phyloP scores from a whole-genome alignment of 1,140 invertebrate species.

The Platyscapa corneri region DNA sequence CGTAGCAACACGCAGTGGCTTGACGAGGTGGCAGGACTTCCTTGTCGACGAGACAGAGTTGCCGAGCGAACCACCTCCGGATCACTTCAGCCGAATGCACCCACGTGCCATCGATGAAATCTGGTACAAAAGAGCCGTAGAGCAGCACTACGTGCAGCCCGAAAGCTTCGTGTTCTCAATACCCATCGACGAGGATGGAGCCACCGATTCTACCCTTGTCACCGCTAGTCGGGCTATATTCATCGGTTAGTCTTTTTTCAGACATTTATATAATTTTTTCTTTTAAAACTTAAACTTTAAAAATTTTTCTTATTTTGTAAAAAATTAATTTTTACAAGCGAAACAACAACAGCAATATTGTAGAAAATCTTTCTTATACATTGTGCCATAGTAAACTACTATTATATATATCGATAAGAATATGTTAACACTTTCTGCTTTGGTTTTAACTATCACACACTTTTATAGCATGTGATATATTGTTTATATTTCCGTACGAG shows the following conservation, averaged over 20 bases:
- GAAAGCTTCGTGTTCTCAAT: constrained; percentile 92
- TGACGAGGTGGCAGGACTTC: constrained; percentile 91
- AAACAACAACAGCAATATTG: too few species aligned
- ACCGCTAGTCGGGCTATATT: constrained; percentile 93
- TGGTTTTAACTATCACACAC: too few species aligned
- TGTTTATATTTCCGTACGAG: too few species aligned
- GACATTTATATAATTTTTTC: not conserved
- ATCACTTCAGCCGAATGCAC: constrained; percentile 69
- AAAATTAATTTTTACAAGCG: too few species aligned
- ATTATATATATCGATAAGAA: too few species aligned
- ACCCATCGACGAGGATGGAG: constrained; percentile 82
- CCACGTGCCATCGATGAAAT: constrained; percentile 88
- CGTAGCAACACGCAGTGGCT: constrained; percentile 90
- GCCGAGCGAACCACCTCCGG: constrained; percentile 53
- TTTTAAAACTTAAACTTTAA: not conserved
- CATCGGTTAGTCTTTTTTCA: constrained; percentile 61
- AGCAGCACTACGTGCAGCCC: constrained; percentile 86
- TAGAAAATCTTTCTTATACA: too few species aligned
- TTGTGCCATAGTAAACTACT: too few species aligned
- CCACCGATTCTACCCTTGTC: constrained; percentile 82
- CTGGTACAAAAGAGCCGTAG: constrained; percentile 95
- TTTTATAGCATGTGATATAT: too few species aligned
- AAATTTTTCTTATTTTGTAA: not conserved
- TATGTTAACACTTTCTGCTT: too few species aligned
- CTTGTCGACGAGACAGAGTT: constrained; percentile 65